Percentiles rank a stretch among this genome's conserved stretches.
Conservation (phyloP, 2,888 invertebrate species). For the Exocentrus adspersus region DNA sequence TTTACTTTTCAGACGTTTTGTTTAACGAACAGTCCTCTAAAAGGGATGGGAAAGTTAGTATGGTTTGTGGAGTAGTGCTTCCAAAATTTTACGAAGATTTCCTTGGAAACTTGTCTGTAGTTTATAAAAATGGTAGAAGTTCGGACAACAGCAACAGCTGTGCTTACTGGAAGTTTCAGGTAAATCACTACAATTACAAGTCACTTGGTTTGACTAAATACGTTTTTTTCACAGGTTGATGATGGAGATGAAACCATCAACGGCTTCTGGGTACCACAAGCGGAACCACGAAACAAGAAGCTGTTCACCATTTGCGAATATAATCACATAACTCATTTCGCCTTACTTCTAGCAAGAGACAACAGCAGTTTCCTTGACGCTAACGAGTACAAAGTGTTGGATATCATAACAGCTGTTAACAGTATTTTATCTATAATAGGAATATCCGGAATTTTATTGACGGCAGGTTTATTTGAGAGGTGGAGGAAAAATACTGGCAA, state of each 20-base stretch:
- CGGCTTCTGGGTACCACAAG: conserved; percentile 63
- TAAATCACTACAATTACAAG: too few species aligned
- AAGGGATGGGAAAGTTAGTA: conserved; percentile 44
- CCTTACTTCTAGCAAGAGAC: conserved; percentile 64
- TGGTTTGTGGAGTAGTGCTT: conserved; percentile 69
- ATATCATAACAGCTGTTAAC: conserved; percentile 65
- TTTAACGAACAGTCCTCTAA: conserved; percentile 44
- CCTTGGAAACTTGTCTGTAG: conserved; percentile 65
- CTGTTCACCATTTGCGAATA: conserved; percentile 65
- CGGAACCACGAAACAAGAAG: conserved; percentile 4
- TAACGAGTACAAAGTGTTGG: conserved; percentile 48
- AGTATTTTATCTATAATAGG: conserved; percentile 67
- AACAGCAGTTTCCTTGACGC: conserved; percentile 51
- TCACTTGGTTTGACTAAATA: too few species aligned
- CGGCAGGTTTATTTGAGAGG: conserved; percentile 68
- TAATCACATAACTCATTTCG: conserved; percentile 70
- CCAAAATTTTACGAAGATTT: conserved; percentile 66
- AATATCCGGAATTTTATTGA: conserved; percentile 64
- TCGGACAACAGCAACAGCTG: conserved; percentile 39
- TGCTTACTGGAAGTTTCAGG: conserved; percentile 50
- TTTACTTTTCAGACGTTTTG: conserved; percentile 45
- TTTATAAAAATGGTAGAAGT: conserved; percentile 61
- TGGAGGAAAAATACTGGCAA: conserved; percentile 67
- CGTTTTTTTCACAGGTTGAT: conserved; percentile 2
- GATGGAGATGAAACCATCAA: conserved; percentile 28